phyloP scores from a whole-genome alignment of 2,797 vertebrate species.

The Tragopan temminckii region DNA sequence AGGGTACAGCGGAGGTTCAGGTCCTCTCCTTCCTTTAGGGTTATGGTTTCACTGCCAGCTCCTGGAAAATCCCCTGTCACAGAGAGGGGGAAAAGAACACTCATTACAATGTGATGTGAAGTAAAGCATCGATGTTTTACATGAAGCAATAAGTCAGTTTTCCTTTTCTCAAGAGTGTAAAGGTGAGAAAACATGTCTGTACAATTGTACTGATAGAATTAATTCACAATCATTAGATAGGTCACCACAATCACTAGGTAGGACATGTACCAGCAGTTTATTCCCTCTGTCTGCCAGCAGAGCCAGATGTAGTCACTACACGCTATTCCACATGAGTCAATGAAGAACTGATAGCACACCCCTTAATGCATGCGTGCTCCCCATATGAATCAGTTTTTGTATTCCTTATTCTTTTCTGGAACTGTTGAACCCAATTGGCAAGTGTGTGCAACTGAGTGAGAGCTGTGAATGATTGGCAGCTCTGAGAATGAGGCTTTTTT shows the following conservation, averaged over 20 bases:
- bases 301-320: not conserved
- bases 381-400: not conserved
- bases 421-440: not conserved
- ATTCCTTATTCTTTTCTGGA: not conserved
- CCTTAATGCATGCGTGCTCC: accelerated
- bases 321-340: not conserved
- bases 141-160: accelerated
- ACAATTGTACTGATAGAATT: not conserved
- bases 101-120: not conserved
- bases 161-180: not conserved
- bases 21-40: constrained; percentile 72
- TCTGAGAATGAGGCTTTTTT: not conserved
- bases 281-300: not conserved
- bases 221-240: not conserved
- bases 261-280: not conserved
- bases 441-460: not conserved
- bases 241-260: not conserved
- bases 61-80: constrained; percentile 57
- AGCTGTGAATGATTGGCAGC: not conserved
- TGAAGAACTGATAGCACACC: not conserved
- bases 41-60: not conserved
- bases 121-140: accelerated
- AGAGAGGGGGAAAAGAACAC: not conserved
- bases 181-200: not conserved
- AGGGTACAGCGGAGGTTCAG: constrained; percentile 60